Conservation (phyloP, 2,113 vertebrate species). For the Lanius collurio region DNA sequence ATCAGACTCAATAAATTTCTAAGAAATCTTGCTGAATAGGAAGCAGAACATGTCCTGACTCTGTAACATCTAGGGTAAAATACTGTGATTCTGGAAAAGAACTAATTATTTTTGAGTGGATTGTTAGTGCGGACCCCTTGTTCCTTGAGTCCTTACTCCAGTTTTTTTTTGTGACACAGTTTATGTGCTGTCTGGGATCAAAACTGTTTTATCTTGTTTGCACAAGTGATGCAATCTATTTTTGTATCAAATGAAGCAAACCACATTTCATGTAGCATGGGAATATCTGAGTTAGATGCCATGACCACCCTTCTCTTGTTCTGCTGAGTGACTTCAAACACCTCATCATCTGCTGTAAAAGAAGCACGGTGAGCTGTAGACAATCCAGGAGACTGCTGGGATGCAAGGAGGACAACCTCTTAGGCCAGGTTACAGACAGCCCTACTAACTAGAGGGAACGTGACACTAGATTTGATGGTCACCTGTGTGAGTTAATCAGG, state of each 20-base stretch:
- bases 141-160: neutral
- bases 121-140: neutral
- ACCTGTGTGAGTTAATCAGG: neutral
- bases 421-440: neutral
- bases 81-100: neutral
- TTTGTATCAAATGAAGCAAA: neutral
- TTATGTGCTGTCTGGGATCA: neutral
- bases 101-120: neutral
- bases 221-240: neutral
- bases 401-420: neutral
- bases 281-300: neutral
- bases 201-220: neutral
- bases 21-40: neutral
- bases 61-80: neutral
- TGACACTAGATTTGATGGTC: neutral
- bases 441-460: no score
- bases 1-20: neutral
- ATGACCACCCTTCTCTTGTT: neutral
- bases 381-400: neutral
- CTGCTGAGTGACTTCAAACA: neutral
- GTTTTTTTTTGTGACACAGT: neutral
- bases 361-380: neutral
- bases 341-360: neutral
- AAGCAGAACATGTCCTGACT: neutral
- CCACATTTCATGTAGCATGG: rapidly evolving